These are phyloP conservation scores for Scaptodrosophila latifasciaeformis DNA, from an alignment of 2,888 invertebrate species.

Conservation along the genomic window DNA sequence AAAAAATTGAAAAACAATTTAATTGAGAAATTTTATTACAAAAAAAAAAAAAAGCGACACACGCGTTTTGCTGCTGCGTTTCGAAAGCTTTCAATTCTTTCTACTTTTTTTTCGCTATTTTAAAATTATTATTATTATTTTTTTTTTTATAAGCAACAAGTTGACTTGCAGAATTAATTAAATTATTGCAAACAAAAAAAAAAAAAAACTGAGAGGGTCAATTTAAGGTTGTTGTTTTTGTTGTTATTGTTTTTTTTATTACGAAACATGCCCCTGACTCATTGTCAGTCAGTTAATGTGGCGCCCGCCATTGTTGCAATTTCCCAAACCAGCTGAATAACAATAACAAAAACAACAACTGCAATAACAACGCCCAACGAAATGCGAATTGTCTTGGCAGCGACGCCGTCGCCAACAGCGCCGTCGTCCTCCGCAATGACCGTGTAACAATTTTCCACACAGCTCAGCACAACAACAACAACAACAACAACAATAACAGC, in stretches of 20 bases:
- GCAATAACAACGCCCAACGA: neutral
- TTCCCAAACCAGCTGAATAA: too few relatives aligned
- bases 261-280: slow-evolving; percentile 1
- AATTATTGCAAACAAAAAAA: slow-evolving; percentile 10
- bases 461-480: neutral
- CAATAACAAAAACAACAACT: neutral
- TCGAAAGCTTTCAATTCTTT: too few relatives aligned
- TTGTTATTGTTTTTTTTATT: neutral
- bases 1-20: too few relatives aligned
- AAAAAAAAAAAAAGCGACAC: too few relatives aligned
- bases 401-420: slow-evolving; percentile 22
- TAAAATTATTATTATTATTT: too few relatives aligned
- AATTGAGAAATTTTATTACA: too few relatives aligned
- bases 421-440: slow-evolving; percentile 60
- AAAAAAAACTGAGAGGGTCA: too few relatives aligned
- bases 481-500: slow-evolving; percentile 18
- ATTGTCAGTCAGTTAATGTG: slow-evolving; percentile 9
- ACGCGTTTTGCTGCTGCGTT: too few relatives aligned
- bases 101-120: neutral
- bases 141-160: neutral
- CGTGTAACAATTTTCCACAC: slow-evolving; percentile 63
- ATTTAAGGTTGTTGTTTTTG: neutral
- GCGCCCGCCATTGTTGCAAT: slow-evolving; percentile 7
- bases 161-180: neutral
- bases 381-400: slow-evolving; percentile 2